Base-by-base conservation (phyloP, 2,113 vertebrate genomes). In the Lagopus muta region DNA sequence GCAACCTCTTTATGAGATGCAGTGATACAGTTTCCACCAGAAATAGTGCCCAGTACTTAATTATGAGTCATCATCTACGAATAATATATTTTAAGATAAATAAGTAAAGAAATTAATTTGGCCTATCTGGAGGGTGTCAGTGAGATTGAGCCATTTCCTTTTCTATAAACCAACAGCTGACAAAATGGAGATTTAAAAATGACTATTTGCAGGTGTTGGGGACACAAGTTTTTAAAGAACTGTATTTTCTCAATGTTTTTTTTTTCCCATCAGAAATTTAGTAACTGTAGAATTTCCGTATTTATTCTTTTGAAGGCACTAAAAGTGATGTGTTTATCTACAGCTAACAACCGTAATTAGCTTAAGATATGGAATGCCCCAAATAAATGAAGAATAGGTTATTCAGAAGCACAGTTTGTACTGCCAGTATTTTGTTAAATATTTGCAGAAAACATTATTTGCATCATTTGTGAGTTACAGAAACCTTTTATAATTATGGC, bases 401-500 rank as follows among this genome's bases (percentile, higher is more conserved):
- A 36, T 95, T 94, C 72, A 92, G 69, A 96, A 93, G 55, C 75
- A 88, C 45, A 82, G 88, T 92, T 96, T 96, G 48, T 87, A 89
- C 84, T 94, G 28, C 80, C 94, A 85, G 22, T 93, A 66, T 97
- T 97, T 96, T 97, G 81, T 92, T 96, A 96, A 98, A 97, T 97
- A 97, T 97, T 97, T 97, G 89, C 86, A 92, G 86, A 97, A 97
- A 97, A 97, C 71, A 92, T 88, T 47, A 95, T 96, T 92, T 97
- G 77, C 88, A 95, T 97, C 86, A 97, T 97, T 97, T 98, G 72
- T 66, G 97, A 97, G 82, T 97, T 97, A 96, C 81, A 97, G 97
- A 94, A 98, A 86, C 80, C 82, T 96, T 50, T 96, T 95, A 96
- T 97, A 97, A 97, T 98, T 97, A 97, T 96, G 92, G 94, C 97